These are phyloP conservation scores for Pitta sordida DNA, from an alignment of 2,113 vertebrate genomes.

Conservation along the genomic window DNA sequence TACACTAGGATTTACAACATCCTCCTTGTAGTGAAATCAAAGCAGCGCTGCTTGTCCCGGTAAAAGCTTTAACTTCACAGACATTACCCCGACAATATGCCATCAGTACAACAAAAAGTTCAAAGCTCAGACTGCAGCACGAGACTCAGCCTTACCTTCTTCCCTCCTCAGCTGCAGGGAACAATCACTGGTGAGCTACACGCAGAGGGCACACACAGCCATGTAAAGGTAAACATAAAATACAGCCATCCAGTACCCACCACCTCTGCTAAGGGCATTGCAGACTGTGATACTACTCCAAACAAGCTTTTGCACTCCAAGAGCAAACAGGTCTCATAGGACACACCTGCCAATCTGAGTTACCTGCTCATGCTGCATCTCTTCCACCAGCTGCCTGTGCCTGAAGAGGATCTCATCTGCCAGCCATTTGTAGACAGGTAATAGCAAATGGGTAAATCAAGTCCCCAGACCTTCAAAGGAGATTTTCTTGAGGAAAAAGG, in stretches of 20 bases:
- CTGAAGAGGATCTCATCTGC: not conserved
- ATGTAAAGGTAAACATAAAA: not conserved
- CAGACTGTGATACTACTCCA: not conserved
- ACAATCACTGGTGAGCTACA: not conserved
- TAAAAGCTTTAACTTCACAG: slow-evolving; percentile 23
- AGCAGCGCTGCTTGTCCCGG: slow-evolving; percentile 21
- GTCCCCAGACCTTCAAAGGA: not conserved
- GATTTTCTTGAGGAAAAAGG: not conserved
- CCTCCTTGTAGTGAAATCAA: slow-evolving; percentile 48
- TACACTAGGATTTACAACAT: slow-evolving; percentile 44
- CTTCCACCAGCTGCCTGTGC: not conserved
- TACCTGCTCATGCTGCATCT: rapidly evolving
- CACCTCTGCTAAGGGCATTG: not conserved
- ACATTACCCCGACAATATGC: not conserved
- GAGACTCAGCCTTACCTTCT: not conserved
- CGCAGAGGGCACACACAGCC: not conserved
- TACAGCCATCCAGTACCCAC: not conserved
- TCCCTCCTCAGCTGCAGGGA: not conserved
- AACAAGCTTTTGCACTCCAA: not conserved
- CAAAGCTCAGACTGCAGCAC: not conserved
- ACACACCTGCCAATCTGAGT: not conserved
- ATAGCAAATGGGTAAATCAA: not conserved
- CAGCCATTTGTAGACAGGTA: not conserved
- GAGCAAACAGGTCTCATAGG: not conserved
- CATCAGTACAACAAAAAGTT: slow-evolving; percentile 29